Evolutionary conservation across 2,797 vertebrate species (phyloP), one percentile per base, ranked within the genome.

Genomic region (Podargus strigoides): DNA sequence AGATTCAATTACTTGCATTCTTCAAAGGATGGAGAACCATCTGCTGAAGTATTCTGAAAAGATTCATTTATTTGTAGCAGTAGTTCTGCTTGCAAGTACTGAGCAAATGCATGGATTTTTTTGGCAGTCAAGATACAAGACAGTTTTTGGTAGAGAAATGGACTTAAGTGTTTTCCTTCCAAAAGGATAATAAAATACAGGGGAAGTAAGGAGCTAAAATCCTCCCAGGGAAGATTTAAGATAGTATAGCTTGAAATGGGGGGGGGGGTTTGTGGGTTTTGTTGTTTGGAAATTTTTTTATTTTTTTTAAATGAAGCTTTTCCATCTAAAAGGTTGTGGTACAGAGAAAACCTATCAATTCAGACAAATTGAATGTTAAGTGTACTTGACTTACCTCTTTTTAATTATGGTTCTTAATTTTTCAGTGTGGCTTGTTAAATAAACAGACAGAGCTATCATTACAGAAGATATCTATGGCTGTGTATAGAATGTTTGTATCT

Each of bases 1-100:
- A 52, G 32, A 55, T 92, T 94, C 82, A 84, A 59, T 94, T 92
- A 73, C 58, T 59, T 55, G 42, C 59, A 36, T 92, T 90, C 86
- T 92, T 87, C 66, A 92, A 84, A 93, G 76, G 69, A 73, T 77
- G 34, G 76, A 72, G 84, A 92, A 69, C 82, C 58, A 89, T 91
- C 87, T 96, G 85, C 85, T 88, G 59, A 94, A 95, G 59, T 87
- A 63, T 88, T 81, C 73, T 92, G 59, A 85, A 94, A 87, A 79
- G 62, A 91, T 88, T 64, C 46, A 78, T 95, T 77, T 95, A 74
- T 92, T 88, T 95, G 93, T 75, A 85, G 56, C 59, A 37, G 56
- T 63, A 86, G 62, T 88, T 94, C 76, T 81, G 62, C 72, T 78
- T 81, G 87, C 58, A 93, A 49, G 73, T 78, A 58, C 47, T 66